Conservation (phyloP, 2,797 vertebrate genomes). For the Mallotus villosus region DNA sequence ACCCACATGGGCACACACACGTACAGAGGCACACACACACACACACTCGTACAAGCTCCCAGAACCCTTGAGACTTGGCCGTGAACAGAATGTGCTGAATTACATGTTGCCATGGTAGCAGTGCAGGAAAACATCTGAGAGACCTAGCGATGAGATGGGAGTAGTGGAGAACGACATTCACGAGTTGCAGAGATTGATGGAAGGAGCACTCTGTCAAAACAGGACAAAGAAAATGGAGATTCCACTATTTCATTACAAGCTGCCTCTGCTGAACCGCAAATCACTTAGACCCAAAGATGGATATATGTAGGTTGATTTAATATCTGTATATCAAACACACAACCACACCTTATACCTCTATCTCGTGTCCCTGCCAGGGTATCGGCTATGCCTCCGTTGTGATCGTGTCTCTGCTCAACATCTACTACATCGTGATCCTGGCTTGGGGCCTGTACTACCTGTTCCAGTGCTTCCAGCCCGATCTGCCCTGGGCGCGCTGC, state of each 20-base stretch:
- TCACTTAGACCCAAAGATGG: background rate
- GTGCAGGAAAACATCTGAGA: conserved; percentile 60
- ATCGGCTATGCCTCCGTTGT: conserved; percentile 97
- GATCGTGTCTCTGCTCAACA: conserved; percentile 95
- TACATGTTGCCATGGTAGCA: conserved; percentile 68
- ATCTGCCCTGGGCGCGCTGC: conserved; percentile 86
- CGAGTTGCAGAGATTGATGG: background rate
- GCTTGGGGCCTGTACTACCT: conserved; percentile 98
- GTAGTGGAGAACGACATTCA: conserved; percentile 8
- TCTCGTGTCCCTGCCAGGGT: conserved; percentile 74
- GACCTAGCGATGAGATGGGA: conserved; percentile 37
- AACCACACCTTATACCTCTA: background rate
- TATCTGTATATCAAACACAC: background rate
- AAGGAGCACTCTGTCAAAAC: background rate
- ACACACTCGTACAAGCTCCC: conserved; percentile 30
- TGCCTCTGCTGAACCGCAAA: no score
- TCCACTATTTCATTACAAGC: background rate
- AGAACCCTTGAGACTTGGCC: conserved; percentile 22
- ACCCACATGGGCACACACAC: background rate
- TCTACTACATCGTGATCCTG: conserved; percentile 98
- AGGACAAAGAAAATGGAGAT: background rate
- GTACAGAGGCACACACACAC: conserved; percentile 27
- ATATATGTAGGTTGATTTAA: background rate
- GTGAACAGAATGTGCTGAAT: conserved; percentile 67
- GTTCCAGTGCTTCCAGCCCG: conserved; percentile 86